Evolutionary conservation across 2,797 vertebrate species (phyloP), one percentile per base, ranked within the genome.

Genomic region (Tenualosa thibaudeaui): DNA sequence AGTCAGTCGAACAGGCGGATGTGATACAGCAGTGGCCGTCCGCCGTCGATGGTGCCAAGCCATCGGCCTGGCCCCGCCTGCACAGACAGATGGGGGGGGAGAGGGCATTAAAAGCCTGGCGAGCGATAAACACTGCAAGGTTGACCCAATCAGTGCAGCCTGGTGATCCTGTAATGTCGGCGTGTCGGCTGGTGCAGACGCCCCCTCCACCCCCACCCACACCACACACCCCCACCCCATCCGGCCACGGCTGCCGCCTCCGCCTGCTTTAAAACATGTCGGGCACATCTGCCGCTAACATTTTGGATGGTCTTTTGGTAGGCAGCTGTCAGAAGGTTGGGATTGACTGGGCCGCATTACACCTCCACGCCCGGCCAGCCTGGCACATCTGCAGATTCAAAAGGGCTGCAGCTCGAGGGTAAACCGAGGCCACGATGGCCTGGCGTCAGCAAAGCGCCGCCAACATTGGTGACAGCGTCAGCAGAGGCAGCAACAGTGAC

Each of bases 231-330:
- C 15, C 26, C 13, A 3, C 13, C 37, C 17, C 68, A 40, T 15
- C 68, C 26, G 9, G 4, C 62, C 12, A 15, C 26, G 10, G 9
- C 62, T 3, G 26, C n/a, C n/a, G n/a, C 65, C 65, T 71, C 65
- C 31, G 26, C 68, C 85, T 75, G 65, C 84, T 81, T 81, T 87
- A 86, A 88, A 90, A 85, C 89, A 84, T 50, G 84, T 84, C 84
- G 85, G 82, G 87, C 89, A 91, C 93, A 95, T 94, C 93, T 95
- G 94, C 88, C 89, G 81, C 82, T 92, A 89, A 92, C 93, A 91
- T 94, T 91, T 89, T 82, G 88, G 90, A 91, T 87, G 91, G 91
- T 91, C 89, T 91, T 93, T 93, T 88, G 13, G 58, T 83, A 89
- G 90, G 90, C 93, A 94, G 93, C 93, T 94, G 92, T 94, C 93